phyloP scores from a whole-genome alignment of 2,797 vertebrate species.

The Megalops cyprinoides region DNA sequence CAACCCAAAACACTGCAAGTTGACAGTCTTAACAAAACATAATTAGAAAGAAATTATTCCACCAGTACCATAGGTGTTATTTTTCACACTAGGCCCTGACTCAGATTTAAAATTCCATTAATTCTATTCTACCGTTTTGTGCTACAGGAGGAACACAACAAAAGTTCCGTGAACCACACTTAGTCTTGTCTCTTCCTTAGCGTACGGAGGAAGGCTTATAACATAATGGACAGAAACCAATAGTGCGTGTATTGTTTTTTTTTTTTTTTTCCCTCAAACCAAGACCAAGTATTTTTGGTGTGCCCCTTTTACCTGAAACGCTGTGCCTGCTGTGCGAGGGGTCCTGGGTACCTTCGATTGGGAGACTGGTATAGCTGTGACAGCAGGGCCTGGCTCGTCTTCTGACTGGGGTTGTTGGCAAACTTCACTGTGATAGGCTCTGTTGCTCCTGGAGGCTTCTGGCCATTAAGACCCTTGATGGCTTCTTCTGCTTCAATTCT shows the following conservation, averaged over 20 bases:
- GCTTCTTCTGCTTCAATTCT: conserved; percentile 97
- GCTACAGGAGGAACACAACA: conserved; percentile 57
- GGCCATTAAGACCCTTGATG: conserved; percentile 96
- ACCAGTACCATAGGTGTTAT: neutral
- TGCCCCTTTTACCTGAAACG: conserved; percentile 87
- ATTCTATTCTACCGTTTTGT: neutral
- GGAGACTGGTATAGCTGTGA: conserved; percentile 98
- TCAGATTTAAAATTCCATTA: no score
- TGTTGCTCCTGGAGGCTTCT: conserved; percentile 92
- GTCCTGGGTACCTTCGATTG: conserved; percentile 95
- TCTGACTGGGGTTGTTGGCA: conserved; percentile 99
- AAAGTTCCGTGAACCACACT: conserved; percentile 30
- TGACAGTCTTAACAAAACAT: neutral
- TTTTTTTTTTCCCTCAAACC: neutral
- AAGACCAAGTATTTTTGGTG: conserved; percentile 40
- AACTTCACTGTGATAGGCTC: conserved; percentile 99
- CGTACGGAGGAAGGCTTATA: neutral
- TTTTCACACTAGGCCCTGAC: conserved; percentile 26
- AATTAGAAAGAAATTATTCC: neutral
- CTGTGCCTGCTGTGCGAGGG: conserved; percentile 96
- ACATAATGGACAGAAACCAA: no score
- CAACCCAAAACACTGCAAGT: neutral
- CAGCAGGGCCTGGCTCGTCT: conserved; percentile 95
- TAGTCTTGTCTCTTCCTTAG: neutral
- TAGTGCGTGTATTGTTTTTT: no score